Evolutionary conservation across 2,888 invertebrate species (phyloP), one percentile per base, ranked within the genome.

Genomic region (Elmis aenea): DNA sequence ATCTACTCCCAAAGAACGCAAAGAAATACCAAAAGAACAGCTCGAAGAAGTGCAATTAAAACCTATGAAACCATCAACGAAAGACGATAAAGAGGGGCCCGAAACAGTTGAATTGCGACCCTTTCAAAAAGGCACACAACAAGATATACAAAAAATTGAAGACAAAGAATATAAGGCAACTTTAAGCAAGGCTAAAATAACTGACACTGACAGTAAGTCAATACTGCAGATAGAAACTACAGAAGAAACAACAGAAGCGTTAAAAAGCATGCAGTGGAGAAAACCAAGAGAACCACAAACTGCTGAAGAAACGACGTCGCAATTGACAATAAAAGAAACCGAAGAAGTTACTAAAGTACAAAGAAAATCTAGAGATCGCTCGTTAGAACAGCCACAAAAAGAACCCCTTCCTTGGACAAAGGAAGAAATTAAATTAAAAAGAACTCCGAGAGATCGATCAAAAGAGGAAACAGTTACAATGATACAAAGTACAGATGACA

Each of bases 351-450:
- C 5, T 6, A 8, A 8, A 1, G 64, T 70, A 41, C 69, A 73
- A 4, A 74, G 74, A 75, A 81, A 11, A 49, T 51, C 36, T 64
- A 45, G 36, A 46, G 27, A 45, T 50, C 15, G 35, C 41, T 33
- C 45, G 57, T n/a, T 20, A 10, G 57, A 68, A 4, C 39, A 25
- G 2, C 42, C 48, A 29, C 45, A 46, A 38, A 16, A 41, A 35
- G 30, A 52, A 42, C 35, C 33, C 22, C 30, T 13, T 42, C 70
- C 74, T 4, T 75, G 75, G 75, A 81, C 74, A 3, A 73, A 81
- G 53, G 37, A 46, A 38, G 28, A 31, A 5, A 26, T 41, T 14
- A 27, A 34, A 15, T 15, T 30, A 10, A 18, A 18, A 18, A 5
- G 18, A 8, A 18, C 18, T 6, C 18, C 8, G 18, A 18, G 18